Evolutionary conservation across 1,140 invertebrate species (phyloP), one percentile per base, ranked within the genome.

Genomic region (Anastrepha ludens): DNA sequence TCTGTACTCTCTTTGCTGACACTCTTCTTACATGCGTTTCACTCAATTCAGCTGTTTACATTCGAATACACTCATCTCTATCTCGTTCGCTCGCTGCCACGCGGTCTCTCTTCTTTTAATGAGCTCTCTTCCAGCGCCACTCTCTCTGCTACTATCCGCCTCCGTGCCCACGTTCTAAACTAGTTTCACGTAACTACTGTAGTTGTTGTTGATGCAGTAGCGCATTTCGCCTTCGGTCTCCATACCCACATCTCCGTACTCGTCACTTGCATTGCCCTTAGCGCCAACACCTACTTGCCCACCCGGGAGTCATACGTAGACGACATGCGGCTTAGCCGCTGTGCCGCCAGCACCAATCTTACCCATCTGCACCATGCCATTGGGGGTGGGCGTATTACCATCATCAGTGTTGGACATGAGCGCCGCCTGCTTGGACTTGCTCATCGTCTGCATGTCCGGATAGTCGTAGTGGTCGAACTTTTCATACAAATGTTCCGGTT

Each of bases 401-500:
- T 29, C 60, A 50, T 85, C 81, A 60, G n/a, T 62, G 81, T 11
- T 50, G 20, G 88, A 81, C 50, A 65, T 74, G 3, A 86, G 62
- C 39, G 90, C 89, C 44, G 90, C 91, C 85, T 92, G 91, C 87
- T 92, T 91, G 58, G 91, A 89, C 81, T 93, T 93, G 64, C 90
- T 89, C 91, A 93, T 90, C 85, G 92, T 90, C 20, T 92, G 91
- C 65, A 92, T 91, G 59, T 93, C 91, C 15, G 92, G 92, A 88
- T 93, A 93, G 65, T 93, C 93, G 85, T 93, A 93, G 89, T 93
- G 92, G 88, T 93, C 93, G 88, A 93, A 93, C 50, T 92, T 92
- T 87, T 93, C 93, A 87, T 93, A 93, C 8, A 93, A 89, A 87
- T 93, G 93, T 81, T 93, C 93, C 20, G 92, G 92, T 85, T 93